phyloP scores from a whole-genome alignment of 2,797 vertebrate species.

The Luscinia megarhynchos region DNA sequence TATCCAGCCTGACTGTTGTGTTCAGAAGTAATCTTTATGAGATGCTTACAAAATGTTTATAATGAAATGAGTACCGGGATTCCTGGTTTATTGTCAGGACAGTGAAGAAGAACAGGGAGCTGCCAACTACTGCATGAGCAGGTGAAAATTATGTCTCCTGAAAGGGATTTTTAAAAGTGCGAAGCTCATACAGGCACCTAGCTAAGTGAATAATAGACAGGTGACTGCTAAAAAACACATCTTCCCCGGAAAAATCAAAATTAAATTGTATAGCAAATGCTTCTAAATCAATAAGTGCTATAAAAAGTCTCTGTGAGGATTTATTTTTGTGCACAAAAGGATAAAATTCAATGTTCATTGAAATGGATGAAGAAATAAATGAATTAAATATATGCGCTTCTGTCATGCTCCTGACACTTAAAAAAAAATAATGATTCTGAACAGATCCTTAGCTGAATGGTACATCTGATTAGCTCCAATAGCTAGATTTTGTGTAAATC shows the following conservation, averaged over 20 bases:
- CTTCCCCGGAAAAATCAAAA: slow-evolving; percentile 1
- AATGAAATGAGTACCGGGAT: slow-evolving; percentile 1
- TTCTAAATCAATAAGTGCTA: slow-evolving; percentile 15
- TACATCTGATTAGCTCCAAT: background rate
- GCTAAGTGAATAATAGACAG: slow-evolving; percentile 25
- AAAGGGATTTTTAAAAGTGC: background rate
- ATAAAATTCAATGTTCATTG: slow-evolving; percentile 15
- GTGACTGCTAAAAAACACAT: background rate
- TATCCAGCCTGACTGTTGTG: background rate
- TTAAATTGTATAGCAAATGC: background rate
- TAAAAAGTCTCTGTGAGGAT: background rate
- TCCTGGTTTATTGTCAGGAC: slow-evolving; percentile 18
- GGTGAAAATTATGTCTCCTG: slow-evolving; percentile 36
- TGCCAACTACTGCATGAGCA: background rate
- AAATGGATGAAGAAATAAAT: slow-evolving; percentile 2
- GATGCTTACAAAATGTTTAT: slow-evolving; percentile 23
- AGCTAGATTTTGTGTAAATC: background rate
- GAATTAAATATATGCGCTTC: background rate
- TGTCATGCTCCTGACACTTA: background rate
- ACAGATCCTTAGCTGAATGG: background rate
- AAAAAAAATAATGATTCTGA: background rate
- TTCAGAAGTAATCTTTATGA: slow-evolving; percentile 32
- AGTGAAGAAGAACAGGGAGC: background rate
- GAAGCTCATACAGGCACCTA: background rate
- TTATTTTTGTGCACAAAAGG: slow-evolving; percentile 19